phyloP scores from a whole-genome alignment of 2,113 vertebrate species.

The Australoheros scitulus region DNA sequence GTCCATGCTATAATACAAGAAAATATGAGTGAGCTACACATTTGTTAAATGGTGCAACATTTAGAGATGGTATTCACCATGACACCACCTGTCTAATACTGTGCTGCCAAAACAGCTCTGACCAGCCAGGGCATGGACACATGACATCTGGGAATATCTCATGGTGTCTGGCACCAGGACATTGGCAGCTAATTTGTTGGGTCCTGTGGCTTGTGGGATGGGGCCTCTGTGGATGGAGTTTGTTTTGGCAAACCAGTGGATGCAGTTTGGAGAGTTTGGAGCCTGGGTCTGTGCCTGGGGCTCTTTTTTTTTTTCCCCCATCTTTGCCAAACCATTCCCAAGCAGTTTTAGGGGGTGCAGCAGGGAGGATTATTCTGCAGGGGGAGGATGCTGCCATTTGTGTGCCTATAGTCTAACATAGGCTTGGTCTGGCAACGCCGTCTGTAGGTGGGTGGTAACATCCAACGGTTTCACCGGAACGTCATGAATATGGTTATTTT shows the following conservation, averaged over 20 bases:
- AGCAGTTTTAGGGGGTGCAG: neutral
- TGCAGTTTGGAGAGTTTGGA: neutral
- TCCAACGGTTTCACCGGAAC: too few relatives aligned
- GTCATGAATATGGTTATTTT: too few relatives aligned
- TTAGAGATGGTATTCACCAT: neutral
- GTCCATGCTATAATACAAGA: neutral
- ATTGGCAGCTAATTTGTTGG: neutral
- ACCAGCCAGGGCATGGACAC: neutral
- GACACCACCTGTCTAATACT: neutral
- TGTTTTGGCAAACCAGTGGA: neutral
- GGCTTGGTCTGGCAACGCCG: neutral
- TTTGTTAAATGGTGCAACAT: neutral
- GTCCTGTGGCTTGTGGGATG: neutral
- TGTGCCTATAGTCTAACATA: neutral
- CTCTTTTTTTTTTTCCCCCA: neutral
- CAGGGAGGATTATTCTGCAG: neutral
- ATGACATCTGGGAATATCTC: fast-evolving
- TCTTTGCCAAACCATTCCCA: neutral
- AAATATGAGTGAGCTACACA: neutral
- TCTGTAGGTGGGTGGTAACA: neutral
- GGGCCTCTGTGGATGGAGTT: neutral
- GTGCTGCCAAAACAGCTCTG: neutral
- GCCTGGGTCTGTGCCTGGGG: neutral
- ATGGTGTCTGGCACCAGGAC: neutral
- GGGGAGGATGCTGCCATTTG: neutral